These are phyloP conservation scores for Zaprionus tsacasi DNA, from an alignment of 1,140 invertebrate species.

Conservation along the genomic window DNA sequence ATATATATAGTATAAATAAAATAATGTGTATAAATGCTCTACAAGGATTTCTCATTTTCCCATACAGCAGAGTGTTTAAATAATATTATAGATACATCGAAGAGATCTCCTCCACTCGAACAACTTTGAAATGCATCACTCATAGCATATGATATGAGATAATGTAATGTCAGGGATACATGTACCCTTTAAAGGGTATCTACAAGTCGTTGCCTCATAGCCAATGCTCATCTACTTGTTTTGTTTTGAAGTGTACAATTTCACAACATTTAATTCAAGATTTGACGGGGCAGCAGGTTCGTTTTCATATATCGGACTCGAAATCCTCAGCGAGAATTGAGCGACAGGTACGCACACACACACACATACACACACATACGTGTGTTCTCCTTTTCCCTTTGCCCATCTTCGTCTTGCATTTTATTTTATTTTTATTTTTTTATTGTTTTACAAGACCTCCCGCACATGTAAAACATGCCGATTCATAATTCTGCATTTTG, in stretches of 20 bases:
- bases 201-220: background rate
- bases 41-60: too few relatives aligned
- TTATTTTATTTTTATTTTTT: constrained; percentile 18
- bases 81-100: too few relatives aligned
- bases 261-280: constrained; percentile 83
- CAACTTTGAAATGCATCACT: too few relatives aligned
- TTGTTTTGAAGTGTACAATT: constrained; percentile 79
- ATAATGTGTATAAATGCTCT: too few relatives aligned
- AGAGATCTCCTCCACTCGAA: too few relatives aligned
- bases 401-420: constrained; percentile 5
- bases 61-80: too few relatives aligned
- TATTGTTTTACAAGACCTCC: constrained; percentile 74
- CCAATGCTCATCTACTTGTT: constrained; percentile 3
- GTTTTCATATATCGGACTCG: constrained; percentile 28
- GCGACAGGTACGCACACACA: constrained; percentile 69
- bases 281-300: constrained; percentile 77
- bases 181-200: background rate
- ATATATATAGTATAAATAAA: too few relatives aligned
- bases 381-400: constrained; percentile 10
- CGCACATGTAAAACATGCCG: constrained; percentile 83
- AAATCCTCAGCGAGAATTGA: constrained; percentile 39
- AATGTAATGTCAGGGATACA: too few relatives aligned
- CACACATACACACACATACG: background rate
- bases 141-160: too few relatives aligned
- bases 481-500: constrained; percentile 82